Evolutionary conservation across 2,888 invertebrate genomes (phyloP).

Genomic region (Limnephilus marmoratus): DNA sequence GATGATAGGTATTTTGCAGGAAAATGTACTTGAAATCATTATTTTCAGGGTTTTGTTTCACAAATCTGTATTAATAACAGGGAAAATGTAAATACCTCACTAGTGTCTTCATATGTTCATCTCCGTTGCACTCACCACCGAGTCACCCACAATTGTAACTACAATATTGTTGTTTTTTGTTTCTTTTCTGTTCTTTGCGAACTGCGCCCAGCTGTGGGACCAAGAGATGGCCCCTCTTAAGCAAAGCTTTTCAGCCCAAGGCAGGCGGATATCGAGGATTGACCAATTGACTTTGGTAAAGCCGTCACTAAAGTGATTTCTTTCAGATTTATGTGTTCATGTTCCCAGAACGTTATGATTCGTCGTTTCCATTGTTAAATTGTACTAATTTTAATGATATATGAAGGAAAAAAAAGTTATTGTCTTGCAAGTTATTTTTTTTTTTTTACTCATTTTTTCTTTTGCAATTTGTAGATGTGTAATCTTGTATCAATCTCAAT

Average conservation of each 20-base stretch:
- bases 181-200: constrained; percentile 56
- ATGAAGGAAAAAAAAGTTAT: too few relatives aligned
- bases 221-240: constrained; percentile 92
- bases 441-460: neutral
- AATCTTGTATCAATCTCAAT: neutral
- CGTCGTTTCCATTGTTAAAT: neutral
- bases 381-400: neutral
- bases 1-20: too few relatives aligned
- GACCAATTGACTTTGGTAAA: constrained; percentile 90
- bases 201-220: constrained; percentile 85
- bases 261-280: constrained; percentile 89
- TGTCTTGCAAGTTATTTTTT: too few relatives aligned
- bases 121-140: neutral
- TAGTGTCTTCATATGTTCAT: neutral
- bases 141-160: constrained; percentile 11
- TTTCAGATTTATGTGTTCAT: constrained; percentile 3
- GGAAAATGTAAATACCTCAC: neutral
- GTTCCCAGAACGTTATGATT: neutral
- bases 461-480: neutral
- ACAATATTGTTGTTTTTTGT: constrained; percentile 58
- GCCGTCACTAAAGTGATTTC: constrained; percentile 5
- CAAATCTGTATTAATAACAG: neutral
- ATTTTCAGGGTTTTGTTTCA: neutral
- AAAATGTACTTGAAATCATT: too few relatives aligned
- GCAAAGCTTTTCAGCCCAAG: constrained; percentile 85